Base-by-base conservation (phyloP, 2,113 vertebrate genomes). In the Toxostoma redivivum region DNA sequence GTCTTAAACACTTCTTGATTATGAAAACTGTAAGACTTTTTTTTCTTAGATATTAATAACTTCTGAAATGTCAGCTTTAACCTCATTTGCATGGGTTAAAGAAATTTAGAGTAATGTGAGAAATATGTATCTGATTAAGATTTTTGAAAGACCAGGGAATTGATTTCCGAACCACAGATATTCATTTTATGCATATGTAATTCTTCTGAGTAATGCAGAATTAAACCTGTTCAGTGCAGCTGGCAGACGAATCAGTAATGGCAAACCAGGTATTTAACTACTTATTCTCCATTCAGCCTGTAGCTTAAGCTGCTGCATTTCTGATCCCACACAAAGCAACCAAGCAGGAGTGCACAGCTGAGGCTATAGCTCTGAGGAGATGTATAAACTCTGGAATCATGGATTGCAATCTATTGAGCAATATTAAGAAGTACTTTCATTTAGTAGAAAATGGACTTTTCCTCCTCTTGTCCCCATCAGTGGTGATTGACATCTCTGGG, bases 11-110 rank as follows among this genome's bases (percentile, higher is more conserved):
- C 67, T 83, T 96, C 57, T 95, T 92, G 77, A 89, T 48, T 88
- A 89, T 85, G 94, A 95, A 96, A 77, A 86, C 51, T 82, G 17
- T 58, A 92, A 65, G 57, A 28, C 7, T 47, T 95, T 95, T 95
- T 80, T 82, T 66, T 12, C 67, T 81, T 54, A 51, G 27, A 44
- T 9, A 8, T 70, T 73, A 92, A 94, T 81, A 86, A 83, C 90
- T 86, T 94, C 50, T 82, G 54, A 95, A 96, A 80, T 86, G 35
- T 81, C 57, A 81, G 82, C 38, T 91, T 90, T 86, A 89, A 77
- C 72, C 83, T 92, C 40, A 62, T 81, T 92, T 95, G 71, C 78
- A 35, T 89, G 70, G 45, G 65, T 83, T 91, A 91, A 78, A 81
- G 47, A 90, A 87, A 85, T 64, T 83, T 72, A 56, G 40, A 81